phyloP scores from a whole-genome alignment of 1,140 invertebrate genomes.

The Hycleus cichorii region DNA sequence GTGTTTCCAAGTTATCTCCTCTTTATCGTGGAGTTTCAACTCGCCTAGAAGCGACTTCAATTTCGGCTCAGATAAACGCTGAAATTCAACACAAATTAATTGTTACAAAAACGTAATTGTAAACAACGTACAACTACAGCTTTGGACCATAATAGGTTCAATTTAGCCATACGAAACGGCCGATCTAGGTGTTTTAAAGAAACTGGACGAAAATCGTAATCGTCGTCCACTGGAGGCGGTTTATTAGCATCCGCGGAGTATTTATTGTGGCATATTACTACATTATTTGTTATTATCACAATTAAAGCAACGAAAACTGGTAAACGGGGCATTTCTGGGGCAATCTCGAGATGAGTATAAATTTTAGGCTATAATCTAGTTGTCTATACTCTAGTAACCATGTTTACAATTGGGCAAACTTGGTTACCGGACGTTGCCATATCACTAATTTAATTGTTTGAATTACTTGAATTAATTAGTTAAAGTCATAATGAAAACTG shows the following conservation, averaged over 20 bases:
- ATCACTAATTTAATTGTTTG: no score
- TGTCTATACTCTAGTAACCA: no score
- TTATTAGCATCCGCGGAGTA: slow-evolving; percentile 33
- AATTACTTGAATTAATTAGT: no score
- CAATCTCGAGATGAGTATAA: no score
- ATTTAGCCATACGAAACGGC: slow-evolving; percentile 39
- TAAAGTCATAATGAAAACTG: no score
- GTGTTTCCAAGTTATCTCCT: slow-evolving; percentile 78
- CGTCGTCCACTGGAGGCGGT: slow-evolving; percentile 7
- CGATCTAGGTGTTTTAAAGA: slow-evolving; percentile 37
- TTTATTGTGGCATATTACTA: slow-evolving; percentile 28
- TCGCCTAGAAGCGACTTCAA: slow-evolving; percentile 81
- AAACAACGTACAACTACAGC: slow-evolving; percentile 32
- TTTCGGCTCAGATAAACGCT: slow-evolving; percentile 78
- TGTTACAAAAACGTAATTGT: background rate
- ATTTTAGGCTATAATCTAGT: no score
- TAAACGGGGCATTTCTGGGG: no score
- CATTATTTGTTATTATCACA: background rate
- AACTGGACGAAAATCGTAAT: slow-evolving; percentile 26
- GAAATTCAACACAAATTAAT: slow-evolving; percentile 28
- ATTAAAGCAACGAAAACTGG: no score
- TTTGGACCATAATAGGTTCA: slow-evolving; percentile 40
- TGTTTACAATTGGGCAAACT: no score
- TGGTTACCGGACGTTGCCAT: no score
- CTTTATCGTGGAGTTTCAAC: slow-evolving; percentile 86